Evolutionary conservation across 2,797 vertebrate species (phyloP).

Genomic region (Macroramphosus scolopax): DNA sequence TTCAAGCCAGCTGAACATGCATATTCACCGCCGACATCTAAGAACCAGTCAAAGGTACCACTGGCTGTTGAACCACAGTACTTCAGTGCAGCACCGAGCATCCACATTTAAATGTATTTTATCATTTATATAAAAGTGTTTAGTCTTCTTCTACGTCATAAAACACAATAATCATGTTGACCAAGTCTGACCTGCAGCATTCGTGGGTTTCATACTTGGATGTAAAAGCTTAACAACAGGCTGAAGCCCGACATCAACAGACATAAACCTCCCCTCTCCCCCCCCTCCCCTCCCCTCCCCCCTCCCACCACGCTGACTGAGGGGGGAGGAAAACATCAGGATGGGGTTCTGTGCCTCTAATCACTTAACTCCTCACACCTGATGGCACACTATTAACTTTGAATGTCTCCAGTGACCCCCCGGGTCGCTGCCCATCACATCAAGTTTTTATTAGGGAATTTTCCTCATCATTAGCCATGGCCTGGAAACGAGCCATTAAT

Average conservation of each 20-base stretch:
- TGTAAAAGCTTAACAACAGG: conserved; percentile 28
- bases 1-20: background rate
- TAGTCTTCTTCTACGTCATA: too few relatives aligned
- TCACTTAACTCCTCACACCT: conserved; percentile 82
- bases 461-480: conserved; percentile 83
- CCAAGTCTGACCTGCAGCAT: conserved; percentile 8
- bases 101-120: too few relatives aligned
- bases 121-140: too few relatives aligned
- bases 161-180: too few relatives aligned
- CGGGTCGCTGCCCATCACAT: conserved; percentile 83
- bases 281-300: conserved; percentile 23
- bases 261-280: conserved; percentile 55
- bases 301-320: conserved; percentile 39
- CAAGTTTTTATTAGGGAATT: conserved; percentile 87
- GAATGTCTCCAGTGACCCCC: conserved; percentile 81
- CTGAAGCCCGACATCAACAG: conserved; percentile 44
- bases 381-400: conserved; percentile 83
- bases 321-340: conserved; percentile 67
- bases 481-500: conserved; percentile 81
- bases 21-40: too few relatives aligned
- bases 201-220: conserved; percentile 20
- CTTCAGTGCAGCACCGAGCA: too few relatives aligned
- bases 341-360: conserved; percentile 77
- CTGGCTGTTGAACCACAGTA: too few relatives aligned
- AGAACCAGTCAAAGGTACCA: too few relatives aligned